Conservation (phyloP, 92 coral and sea anemone genomes). For the Palythoa grandiflora region DNA sequence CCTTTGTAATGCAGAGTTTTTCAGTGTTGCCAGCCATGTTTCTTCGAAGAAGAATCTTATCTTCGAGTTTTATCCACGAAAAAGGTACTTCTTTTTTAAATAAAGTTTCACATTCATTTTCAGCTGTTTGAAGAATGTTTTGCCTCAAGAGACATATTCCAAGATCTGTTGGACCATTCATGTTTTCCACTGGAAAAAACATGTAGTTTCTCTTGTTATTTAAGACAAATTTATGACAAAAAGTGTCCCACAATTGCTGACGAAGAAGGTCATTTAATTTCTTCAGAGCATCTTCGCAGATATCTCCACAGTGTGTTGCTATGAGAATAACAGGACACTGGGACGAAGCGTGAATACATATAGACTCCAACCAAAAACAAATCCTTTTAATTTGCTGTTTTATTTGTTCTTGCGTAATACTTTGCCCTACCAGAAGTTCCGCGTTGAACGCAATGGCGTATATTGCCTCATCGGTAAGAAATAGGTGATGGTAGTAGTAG, state of each 20-base stretch:
- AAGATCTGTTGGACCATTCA: slow-evolving; percentile 35
- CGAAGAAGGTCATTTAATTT: not conserved
- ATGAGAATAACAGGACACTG: slow-evolving; percentile 43
- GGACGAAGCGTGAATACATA: too few relatives aligned
- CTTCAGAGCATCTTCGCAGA: not conserved
- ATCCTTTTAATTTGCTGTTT: not conserved
- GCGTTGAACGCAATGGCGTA: not conserved
- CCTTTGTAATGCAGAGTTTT: slow-evolving; percentile 9
- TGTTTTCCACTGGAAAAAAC: slow-evolving; percentile 20
- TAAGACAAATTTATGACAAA: slow-evolving; percentile 17
- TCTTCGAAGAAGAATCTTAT: slow-evolving; percentile 30
- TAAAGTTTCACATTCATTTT: slow-evolving; percentile 12
- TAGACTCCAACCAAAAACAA: too few relatives aligned
- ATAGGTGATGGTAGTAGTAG: too few relatives aligned
- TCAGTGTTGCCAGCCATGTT: not conserved
- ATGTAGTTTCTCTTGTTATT: not conserved
- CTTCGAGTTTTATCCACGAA: slow-evolving; percentile 71
- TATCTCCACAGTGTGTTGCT: slow-evolving; percentile 62
- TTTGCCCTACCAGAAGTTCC: not conserved
- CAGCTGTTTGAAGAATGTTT: slow-evolving; percentile 39
- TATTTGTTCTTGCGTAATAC: not conserved
- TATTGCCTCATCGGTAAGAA: too few relatives aligned
- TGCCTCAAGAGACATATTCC: slow-evolving; percentile 48
- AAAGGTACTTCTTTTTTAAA: slow-evolving; percentile 47
- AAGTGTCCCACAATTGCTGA: not conserved